Evolutionary conservation across 2,888 invertebrate species (phyloP).

Genomic region (Chironomus tentans): DNA sequence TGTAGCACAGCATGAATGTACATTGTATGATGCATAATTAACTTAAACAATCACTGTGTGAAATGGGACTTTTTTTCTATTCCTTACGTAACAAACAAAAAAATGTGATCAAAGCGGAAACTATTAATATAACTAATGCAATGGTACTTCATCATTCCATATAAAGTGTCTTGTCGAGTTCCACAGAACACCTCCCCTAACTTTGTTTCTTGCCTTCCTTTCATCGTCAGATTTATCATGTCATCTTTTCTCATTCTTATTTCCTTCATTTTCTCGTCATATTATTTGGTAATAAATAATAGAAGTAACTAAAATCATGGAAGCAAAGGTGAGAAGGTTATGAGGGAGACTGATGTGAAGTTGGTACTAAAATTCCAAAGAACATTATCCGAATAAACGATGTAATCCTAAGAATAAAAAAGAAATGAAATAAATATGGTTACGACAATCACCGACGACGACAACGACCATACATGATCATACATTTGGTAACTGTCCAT

Average conservation of each 20-base stretch:
- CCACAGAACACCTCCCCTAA: too few relatives aligned
- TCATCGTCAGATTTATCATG: too few relatives aligned
- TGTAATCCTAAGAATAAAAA: background rate
- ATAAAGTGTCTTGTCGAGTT: too few relatives aligned
- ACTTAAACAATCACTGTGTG: slow-evolving; percentile 21
- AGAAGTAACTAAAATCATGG: background rate
- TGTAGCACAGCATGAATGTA: too few relatives aligned
- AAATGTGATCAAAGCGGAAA: slow-evolving; percentile 20
- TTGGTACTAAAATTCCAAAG: too few relatives aligned
- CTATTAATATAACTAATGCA: slow-evolving; percentile 25
- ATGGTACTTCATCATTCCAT: background rate
- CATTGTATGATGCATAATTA: slow-evolving; percentile 10
- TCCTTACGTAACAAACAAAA: background rate
- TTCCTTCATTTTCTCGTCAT: background rate
- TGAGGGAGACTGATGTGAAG: too few relatives aligned
- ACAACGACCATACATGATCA: background rate
- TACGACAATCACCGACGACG: too few relatives aligned
- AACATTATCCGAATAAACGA: background rate
- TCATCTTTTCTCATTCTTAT: background rate
- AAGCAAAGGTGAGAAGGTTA: too few relatives aligned
- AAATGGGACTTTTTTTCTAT: background rate
- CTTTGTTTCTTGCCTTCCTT: too few relatives aligned
- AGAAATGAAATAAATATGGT: too few relatives aligned
- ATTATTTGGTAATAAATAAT: background rate
- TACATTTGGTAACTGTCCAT: background rate